Evolutionary conservation across 2,888 invertebrate genomes (phyloP), one percentile per base, ranked within the genome.

Genomic region (Phyllotreta cruciferae): DNA sequence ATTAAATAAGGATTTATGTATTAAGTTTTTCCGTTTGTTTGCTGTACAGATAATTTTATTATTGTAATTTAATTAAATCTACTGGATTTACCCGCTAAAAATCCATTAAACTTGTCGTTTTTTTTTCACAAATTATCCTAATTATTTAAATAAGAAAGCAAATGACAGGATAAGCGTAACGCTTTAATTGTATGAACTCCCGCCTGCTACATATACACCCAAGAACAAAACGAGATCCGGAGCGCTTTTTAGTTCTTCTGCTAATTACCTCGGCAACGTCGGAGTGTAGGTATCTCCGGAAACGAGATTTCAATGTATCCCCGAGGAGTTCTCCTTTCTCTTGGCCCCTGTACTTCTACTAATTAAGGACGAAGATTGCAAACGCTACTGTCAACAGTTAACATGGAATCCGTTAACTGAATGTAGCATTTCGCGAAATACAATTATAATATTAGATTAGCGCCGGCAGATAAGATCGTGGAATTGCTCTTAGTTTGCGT

Each of bases 361-460:
- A 57, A 56, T 53, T 63, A 73, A 69, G 74, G 73, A 62, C 71
- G 70, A 75, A 60, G 71, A 70, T 76, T 70, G 75, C 72, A 57
- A 60, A 58, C 60, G 63, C 60, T 63, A 69, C 68, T 71, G 73
- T 77, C 77, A 79, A 79, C 79, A 78, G 80, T 80, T 80, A 80
- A 79, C 79, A 76, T 74, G 75, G 77, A 80, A 81, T 79, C 80
- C 77, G 80, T 79, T 82, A 82, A 82, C 81, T 81, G 79, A 78
- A 80, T 77, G 80, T 77, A 79, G 78, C 81, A 80, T 81, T 80
- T 80, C 80, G 74, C 73, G 77, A 79, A 80, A 82, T 81, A 81
- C 81, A 82, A 82, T 82, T 82, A 82, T 81, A 82, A 82, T 82
- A 82, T 82, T 82, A 82, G 81, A 82, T 82, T 81, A 82, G 80